Evolutionary conservation across 1,140 invertebrate species (phyloP).

Genomic region (Eumaeus atala): DNA sequence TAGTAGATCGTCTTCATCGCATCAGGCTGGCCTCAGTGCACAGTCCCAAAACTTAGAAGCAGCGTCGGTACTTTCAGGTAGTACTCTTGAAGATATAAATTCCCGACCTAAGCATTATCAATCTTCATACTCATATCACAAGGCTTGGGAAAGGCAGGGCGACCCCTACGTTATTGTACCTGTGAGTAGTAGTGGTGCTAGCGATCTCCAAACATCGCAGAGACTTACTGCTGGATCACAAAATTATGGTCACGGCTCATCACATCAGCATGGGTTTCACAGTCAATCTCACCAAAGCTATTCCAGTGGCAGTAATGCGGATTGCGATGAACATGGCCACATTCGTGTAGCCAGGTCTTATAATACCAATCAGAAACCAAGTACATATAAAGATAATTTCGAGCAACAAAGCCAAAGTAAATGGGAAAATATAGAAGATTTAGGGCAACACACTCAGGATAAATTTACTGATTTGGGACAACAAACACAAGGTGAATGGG

Average conservation of each 20-base stretch:
- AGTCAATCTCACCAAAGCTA: constrained; percentile 34
- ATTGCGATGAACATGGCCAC: constrained; percentile 47
- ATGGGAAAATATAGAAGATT: constrained; percentile 43
- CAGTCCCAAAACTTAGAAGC: constrained; percentile 21
- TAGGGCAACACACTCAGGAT: constrained; percentile 40
- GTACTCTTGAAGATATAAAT: constrained; percentile 31
- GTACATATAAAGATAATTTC: constrained; percentile 34
- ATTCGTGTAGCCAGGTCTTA: constrained; percentile 44
- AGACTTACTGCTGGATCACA: constrained; percentile 36
- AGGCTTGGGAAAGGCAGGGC: constrained; percentile 70
- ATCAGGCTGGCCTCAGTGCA: constrained; percentile 23
- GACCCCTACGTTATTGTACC: constrained; percentile 68
- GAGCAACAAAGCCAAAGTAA: constrained; percentile 38
- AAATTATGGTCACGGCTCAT: constrained; percentile 31
- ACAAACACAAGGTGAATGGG: constrained; percentile 29
- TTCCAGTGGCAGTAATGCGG: constrained; percentile 24
- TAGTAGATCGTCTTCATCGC: constrained; percentile 26
- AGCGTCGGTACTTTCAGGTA: background rate
- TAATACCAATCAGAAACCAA: constrained; percentile 4
- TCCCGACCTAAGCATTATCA: constrained; percentile 65
- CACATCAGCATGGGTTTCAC: constrained; percentile 38
- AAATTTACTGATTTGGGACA: constrained; percentile 26
- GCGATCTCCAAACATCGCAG: constrained; percentile 32
- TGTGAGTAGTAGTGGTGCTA: constrained; percentile 24
- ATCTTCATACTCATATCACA: constrained; percentile 70